Evolutionary conservation across 2,888 invertebrate species (phyloP), one percentile per base, ranked within the genome.

Genomic region (Teleogryllus oceanicus): DNA sequence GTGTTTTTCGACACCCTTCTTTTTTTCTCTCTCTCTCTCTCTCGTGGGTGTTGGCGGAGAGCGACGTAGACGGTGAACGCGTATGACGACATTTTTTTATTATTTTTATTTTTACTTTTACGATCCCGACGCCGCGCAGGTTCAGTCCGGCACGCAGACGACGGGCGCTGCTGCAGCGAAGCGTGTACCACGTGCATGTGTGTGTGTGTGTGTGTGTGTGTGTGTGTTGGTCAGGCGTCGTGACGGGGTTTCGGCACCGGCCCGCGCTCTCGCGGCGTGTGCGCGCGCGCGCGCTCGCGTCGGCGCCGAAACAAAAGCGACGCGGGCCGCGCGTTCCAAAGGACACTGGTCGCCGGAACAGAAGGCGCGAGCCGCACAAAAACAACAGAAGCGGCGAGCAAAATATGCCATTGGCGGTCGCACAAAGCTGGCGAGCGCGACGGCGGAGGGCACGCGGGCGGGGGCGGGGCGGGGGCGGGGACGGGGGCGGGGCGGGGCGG

Each of bases 311-410:
- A 62, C 62, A 62, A 62, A 62, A n/a, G 62, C 62, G n/a, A 62
- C 62, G 62, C 62, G 62, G 62, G n/a, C 16, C 62, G 62, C 62
- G 62, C 62, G 13, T n/a, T 62, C 62, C 62, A n/a, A 62, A 62
- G 62, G 62, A 62, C 62, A n/a, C 16, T n/a, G 62, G 62, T 62
- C 62, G 62, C 62, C 62, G 62, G 62, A 62, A 62, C 62, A 18
- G n/a, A 62, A 62, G 62, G 62, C 62, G 13, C 16, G 62, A 13
- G 16, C 16, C 16, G n/a, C 62, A 62, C 62, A 62, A 62, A 62
- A 62, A 62, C 62, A 62, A 62, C 62, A 62, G 62, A 62, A n/a
- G 62, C 62, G 62, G 16, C 62, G n/a, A n/a, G 62, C 62, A 62
- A 62, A 62, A 62, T 62, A 62, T 62, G 62, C 62, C 62, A 62